phyloP scores from a whole-genome alignment of 1,140 invertebrate species.

The Hylaeus volcanicus region DNA sequence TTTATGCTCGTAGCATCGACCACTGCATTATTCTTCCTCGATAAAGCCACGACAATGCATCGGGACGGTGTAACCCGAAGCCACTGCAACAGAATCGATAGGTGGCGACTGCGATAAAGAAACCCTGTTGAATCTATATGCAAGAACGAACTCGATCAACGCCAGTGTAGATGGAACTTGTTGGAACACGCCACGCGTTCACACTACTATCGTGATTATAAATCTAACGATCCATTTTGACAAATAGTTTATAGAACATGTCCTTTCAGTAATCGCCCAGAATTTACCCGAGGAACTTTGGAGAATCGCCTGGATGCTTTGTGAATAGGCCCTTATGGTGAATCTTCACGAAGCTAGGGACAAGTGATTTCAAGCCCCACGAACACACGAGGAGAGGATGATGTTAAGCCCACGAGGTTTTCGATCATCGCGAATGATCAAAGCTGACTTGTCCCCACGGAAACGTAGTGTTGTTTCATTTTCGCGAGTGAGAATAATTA shows the following conservation, averaged over 20 bases:
- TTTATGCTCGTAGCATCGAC: conserved; percentile 34
- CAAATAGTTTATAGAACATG: too few relatives aligned
- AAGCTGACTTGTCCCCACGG: conserved; percentile 32
- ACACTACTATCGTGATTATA: too few relatives aligned
- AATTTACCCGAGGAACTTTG: neutral
- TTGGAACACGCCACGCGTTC: neutral
- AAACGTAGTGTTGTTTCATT: neutral
- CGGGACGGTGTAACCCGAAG: conserved; percentile 43
- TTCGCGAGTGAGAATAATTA: neutral
- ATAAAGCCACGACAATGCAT: conserved; percentile 40
- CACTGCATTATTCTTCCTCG: conserved; percentile 38
- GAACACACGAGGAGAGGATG: conserved; percentile 45
- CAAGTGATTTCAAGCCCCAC: conserved; percentile 52
- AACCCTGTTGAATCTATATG: neutral
- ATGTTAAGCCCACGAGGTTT: conserved; percentile 51
- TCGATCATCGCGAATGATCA: conserved; percentile 47
- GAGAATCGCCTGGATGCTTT: neutral
- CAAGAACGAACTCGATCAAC: neutral
- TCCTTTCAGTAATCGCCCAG: neutral
- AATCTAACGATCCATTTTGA: neutral
- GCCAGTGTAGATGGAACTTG: neutral
- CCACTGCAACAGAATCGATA: conserved; percentile 31
- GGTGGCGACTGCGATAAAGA: conserved; percentile 25
- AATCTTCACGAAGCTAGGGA: conserved; percentile 42
- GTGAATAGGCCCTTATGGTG: conserved; percentile 53